Base-by-base conservation (phyloP, 2,888 invertebrate genomes). In the Altica lythri region DNA sequence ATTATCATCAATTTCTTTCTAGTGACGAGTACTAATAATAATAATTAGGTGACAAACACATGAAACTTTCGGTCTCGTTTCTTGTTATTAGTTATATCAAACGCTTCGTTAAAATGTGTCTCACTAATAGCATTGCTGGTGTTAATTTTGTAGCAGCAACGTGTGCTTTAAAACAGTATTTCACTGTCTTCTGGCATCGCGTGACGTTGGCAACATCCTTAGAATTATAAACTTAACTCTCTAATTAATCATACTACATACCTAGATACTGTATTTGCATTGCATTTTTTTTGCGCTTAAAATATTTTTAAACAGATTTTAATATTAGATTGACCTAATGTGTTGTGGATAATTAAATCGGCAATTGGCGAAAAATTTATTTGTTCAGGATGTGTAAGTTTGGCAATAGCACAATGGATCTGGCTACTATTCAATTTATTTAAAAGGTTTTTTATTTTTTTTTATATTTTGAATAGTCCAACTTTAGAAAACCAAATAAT, bases 81-180 rank as follows among this genome's bases (percentile, higher is more conserved):
- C 47, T 47, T 37, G 37, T 47, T 34, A 50, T 32, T 50, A 37
- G 14, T 35, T 18, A 30, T 29, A 45, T 45, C 34, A 51, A 43
- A 44, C 57, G 59, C 40, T 53, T 49, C 51, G 51, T 50, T 53
- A 35, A 42, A 22, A 49, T 10, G 40, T 49, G 40, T 42, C 49
- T 42, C 48, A 40, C 51, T 48, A 57, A 59, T 57, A 51, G 56
- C 47, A 53, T 47, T 55, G 57, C 53, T 19, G 35, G 43, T 54
- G 59, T 55, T 62, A 62, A 61, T 61, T 58, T 65, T 48, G 61
- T 56, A 55, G 34, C 59, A 55, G 56, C 32, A 44, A 48, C 55
- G 44, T 50, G 48, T 55, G 46, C 51, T 50, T 43, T 42, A 42
- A 40, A 57, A 59, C 57, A 57, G 53, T 38, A 48, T 43, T 42